A percentile compares a stretch with the other conserved stretches of the same genome.
phyloP scores from a whole-genome alignment of 2,113 vertebrate genomes.

The Todiramphus saurophagus region DNA sequence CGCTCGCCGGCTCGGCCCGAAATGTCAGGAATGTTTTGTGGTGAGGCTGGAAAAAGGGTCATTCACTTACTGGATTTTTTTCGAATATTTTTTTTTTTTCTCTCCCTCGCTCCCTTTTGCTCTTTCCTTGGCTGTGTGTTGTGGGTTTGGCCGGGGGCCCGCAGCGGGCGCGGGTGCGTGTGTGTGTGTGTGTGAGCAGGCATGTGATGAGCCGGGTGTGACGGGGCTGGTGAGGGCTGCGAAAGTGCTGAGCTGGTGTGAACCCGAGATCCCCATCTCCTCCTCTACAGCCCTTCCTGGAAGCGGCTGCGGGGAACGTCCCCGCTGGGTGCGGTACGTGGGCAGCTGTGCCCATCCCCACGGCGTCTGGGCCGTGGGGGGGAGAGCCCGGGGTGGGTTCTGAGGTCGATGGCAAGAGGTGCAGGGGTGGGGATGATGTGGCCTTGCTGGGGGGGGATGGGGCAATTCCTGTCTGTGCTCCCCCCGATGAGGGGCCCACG shows the following conservation, averaged over 20 bases:
- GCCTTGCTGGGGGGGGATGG: not conserved
- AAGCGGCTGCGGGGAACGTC: not conserved
- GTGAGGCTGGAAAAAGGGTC: conserved; percentile 25
- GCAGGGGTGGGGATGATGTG: not conserved
- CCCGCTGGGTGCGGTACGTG: not conserved
- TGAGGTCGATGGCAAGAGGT: not conserved
- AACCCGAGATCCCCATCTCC: conserved; percentile 9
- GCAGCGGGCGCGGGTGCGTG: not conserved
- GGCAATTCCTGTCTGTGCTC: fast-evolving
- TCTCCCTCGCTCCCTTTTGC: not conserved
- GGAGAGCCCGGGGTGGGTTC: not conserved
- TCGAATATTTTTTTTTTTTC: not conserved
- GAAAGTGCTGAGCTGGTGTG: conserved; percentile 63
- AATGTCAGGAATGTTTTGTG: not conserved
- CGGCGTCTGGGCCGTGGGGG: not conserved
- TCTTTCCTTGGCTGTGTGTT: not conserved
- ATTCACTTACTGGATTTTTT: not conserved
- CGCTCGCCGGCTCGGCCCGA: not conserved
- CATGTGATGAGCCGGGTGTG: conserved; percentile 40
- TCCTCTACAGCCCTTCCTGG: conserved; percentile 45
- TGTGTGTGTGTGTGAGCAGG: not conserved
- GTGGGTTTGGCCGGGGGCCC: conserved; percentile 10
- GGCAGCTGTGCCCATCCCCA: not conserved
- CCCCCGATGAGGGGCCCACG: fast-evolving
- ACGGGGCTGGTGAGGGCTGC: not conserved